Base-by-base conservation (phyloP, 2,797 vertebrate genomes). In the Yasuhikotakia modesta region DNA sequence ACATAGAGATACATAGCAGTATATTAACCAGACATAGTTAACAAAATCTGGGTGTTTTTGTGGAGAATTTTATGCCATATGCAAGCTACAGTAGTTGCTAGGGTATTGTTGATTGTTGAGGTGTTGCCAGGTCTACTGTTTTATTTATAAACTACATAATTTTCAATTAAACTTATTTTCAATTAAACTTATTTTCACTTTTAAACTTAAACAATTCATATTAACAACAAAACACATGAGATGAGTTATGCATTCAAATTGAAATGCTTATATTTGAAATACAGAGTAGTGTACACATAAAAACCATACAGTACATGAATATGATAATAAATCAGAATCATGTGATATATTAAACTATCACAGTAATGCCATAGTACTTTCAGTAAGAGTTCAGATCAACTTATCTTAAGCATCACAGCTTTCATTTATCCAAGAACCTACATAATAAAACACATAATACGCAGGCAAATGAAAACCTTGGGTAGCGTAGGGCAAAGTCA, bases 341-440 rank as follows among this genome's bases (percentile, higher is more conserved):
- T 63, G 30, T 11, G n/a, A 35, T 35, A 35, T 24, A 22, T 57
- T 12, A 57, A 22, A 13, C 21, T 63, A 52, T 6, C 14, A 65
- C 3, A 21, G 30, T 16, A 24, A 10, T 27, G 12, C 22, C 83
- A 86, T 87, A 85, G 84, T 71, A 81, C 80, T 85, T 85, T 85
- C 21, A 4, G 22, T 14, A 16, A n/a, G 50, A 13, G 69, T 71
- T 55, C 46, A 55, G 78, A 39, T 2, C 63, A 55, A 65, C 52
- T 73, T 52, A 46, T 35, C 68, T 77, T 35, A 69, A 48, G 66
- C 65, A 77, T 68, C 57, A 30, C 12, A 24, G 60, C 21, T 27
- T 52, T 21, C 11, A 66, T 89, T 89, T 90, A 86, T 88, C 85
- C 76, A 82, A 81, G 80, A 90, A 87, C 73, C 81, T 87, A 81